Base-by-base conservation (phyloP, 1,140 invertebrate genomes). In the Aphelenchoides fujianensis region DNA sequence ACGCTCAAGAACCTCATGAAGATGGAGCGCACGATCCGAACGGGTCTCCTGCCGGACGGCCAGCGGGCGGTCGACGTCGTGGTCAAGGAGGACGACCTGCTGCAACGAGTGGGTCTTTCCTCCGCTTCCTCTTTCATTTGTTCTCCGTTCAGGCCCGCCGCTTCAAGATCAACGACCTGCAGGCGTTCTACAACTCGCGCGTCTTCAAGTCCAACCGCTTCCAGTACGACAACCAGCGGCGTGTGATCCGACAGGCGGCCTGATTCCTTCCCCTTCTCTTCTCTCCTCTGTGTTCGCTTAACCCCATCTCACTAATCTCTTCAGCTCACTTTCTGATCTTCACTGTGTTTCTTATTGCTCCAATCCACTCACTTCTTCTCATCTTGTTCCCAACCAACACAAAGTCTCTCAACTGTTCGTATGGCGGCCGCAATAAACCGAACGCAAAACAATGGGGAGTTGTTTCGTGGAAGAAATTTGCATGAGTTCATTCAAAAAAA, bases 171-270 rank as follows among this genome's bases (percentile, higher is more conserved):
- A 23, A 12, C 41, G 23, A 48, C 41, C 85, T 98, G 34, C 90
- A 91, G 79, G 88, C 91, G 1, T 98, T 98, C 85, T 98, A 94
- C 80, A 90, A 93, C 28, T 96, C 93, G 79, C 89, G 91, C 57
- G 88, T 96, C 75, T 98, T 98, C 85, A 90, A 90, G 81, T 87
- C 88, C n/a, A 96, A 97, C 84, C 90, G 92, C 79, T 98, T 94
- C 81, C 86, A 88, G 2, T 94, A 94, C 78, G 93, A 97, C 86
- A 74, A 88, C 19, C 91, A 90, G 79, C 88, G 90, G 35, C 94
- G 92, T 83, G 86, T 91, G 32, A 95, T 97, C 80, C 86, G 94
- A 67, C 92, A 96, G 84, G 52, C 68, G 12, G 55, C 19, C 34
- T 59, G 34, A 48, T 48, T 48, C 12, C 41, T n/a, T n/a, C n/a